Conservation (phyloP, 2,888 invertebrate species). For the Eustalomyia histrio region DNA sequence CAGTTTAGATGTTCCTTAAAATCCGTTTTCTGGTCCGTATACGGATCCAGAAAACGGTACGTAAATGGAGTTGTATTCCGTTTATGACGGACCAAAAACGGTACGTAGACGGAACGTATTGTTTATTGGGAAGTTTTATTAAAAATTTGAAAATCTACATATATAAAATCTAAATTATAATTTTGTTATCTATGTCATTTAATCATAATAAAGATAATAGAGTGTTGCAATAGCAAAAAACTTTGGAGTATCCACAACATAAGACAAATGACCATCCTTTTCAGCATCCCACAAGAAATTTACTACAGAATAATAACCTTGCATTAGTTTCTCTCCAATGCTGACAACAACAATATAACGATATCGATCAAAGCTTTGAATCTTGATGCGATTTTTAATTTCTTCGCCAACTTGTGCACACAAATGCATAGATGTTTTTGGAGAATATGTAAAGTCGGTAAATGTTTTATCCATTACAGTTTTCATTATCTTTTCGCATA, state of each 20-base stretch:
- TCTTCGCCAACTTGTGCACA: conserved; percentile 77
- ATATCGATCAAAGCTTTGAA: conserved; percentile 76
- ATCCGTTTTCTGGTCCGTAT: too few species aligned
- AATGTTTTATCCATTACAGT: conserved; percentile 74
- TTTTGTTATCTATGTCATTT: conserved; percentile 13
- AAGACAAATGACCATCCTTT: conserved; percentile 76
- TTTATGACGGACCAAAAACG: too few species aligned
- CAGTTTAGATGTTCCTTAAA: too few species aligned
- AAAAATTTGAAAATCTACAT: too few species aligned
- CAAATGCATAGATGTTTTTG: conserved; percentile 73
- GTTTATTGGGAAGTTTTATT: too few species aligned
- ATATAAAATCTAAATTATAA: too few species aligned
- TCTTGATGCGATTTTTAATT: conserved; percentile 76
- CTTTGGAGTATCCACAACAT: conserved; percentile 75
- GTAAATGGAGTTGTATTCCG: too few species aligned
- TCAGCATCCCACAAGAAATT: conserved; percentile 78
- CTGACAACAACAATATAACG: conserved; percentile 76
- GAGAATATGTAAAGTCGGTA: conserved; percentile 73
- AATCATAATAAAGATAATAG: conserved; percentile 78
- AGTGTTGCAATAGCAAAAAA: conserved; percentile 76
- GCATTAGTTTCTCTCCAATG: conserved; percentile 77
- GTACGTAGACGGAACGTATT: too few species aligned
- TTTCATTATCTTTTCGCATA: conserved; percentile 75
- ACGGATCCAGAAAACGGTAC: too few species aligned
- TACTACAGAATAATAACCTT: conserved; percentile 74